Evolutionary conservation across 2,797 vertebrate species (phyloP).

Genomic region (Pseudochirops cupreus): DNA sequence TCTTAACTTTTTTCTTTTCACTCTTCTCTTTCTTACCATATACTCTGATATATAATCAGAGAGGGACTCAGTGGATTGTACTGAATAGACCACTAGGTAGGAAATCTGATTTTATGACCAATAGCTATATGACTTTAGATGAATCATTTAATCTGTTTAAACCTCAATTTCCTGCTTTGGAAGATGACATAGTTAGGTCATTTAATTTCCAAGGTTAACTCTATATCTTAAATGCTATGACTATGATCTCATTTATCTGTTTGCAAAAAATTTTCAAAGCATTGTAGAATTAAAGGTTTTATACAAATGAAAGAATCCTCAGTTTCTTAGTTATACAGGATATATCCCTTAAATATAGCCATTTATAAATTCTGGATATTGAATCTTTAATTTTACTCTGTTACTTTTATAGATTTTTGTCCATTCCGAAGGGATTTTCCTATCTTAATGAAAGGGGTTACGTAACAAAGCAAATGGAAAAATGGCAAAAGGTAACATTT

Average conservation of each 20-base stretch:
- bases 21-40: conserved; percentile 8
- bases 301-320: conserved; percentile 40
- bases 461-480: conserved; percentile 97
- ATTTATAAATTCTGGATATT: conserved; percentile 28
- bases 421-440: conserved; percentile 99
- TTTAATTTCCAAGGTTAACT: neutral
- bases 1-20: neutral
- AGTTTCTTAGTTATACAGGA: conserved; percentile 24
- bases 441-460: conserved; percentile 99
- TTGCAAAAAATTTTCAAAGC: conserved; percentile 55
- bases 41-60: neutral
- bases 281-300: conserved; percentile 44
- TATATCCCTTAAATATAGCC: conserved; percentile 28
- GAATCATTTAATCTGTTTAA: neutral
- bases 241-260: neutral
- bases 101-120: neutral
- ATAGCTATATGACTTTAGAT: neutral
- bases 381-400: conserved; percentile 43
- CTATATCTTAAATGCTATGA: neutral
- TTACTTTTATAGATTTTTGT: conserved; percentile 92
- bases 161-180: neutral
- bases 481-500: conserved; percentile 97
- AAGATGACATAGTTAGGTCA: neutral
- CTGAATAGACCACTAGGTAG: neutral
- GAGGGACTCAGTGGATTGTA: neutral